Base-by-base conservation (phyloP, 2,797 vertebrate genomes). In the Galagoides demidoff region DNA sequence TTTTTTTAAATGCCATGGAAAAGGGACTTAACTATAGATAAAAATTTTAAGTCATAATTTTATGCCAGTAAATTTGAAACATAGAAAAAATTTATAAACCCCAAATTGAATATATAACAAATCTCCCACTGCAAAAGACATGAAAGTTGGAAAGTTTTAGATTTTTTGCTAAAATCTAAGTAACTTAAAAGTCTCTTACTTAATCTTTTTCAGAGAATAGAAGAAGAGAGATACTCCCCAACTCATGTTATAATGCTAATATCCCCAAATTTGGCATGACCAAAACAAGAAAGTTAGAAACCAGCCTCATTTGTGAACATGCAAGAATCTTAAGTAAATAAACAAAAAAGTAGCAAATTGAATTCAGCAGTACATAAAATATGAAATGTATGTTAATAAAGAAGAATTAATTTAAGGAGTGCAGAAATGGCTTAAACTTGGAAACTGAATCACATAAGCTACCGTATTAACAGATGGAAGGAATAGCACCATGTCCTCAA, bases 381-480 rank as follows among this genome's bases (percentile, higher is more conserved):
- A 64, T 34, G 59, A 49, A 88, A 66, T 61, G 39, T 10, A 29
- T 77, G 31, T 76, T 76, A 59, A 59, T 11, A 11, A 78, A 85
- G 70, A 59, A 73, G 52, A 90, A 3, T 93, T 78, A 22, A 82
- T 82, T 86, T 88, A 84, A 78, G 29, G 12, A 95, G 13, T 52
- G 0, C 22, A 79, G 13, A 85, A 70, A 27, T 94, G 34, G 23
- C 64, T 94, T 43, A 63, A 29, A 94, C 29, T 34, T 79, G 74
- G 49, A 87, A 79, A 31, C 19, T 45, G 20, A 79, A 20, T 70
- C 39, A 31, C 19, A 45, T 57, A 63, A 78, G n/a, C n/a, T 64
- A 34, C 37, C 29, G 17, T 68, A 43, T 59, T 76, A 81, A 49
- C 23, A 82, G 45, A 70, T 79, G 17, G 86, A 66, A 83, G 2